Base-by-base conservation (phyloP, 2,113 vertebrate species). In the Capreolus pygargus region DNA sequence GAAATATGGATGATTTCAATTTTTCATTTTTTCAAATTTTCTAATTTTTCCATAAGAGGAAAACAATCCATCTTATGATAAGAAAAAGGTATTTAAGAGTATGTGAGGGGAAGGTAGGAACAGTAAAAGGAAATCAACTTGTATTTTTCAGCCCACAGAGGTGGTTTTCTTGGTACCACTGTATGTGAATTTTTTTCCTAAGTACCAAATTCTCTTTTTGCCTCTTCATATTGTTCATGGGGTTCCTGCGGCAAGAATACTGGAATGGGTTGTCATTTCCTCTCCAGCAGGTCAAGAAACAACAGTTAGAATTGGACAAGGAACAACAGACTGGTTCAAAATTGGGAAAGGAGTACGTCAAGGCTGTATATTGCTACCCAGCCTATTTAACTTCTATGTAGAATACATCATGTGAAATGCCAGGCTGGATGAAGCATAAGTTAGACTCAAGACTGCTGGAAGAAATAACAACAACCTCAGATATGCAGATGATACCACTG, bases 21-120 rank as follows among this genome's bases (percentile, higher is more conserved):
- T 30, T 83, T 23, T 90, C n/a, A 30, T 15, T 79, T 47, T 64
- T 90, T 58, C 10, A 0, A 60, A 82, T 33, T 61, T 81, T 96
- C 16, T 0, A 54, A 82, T 39, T 61, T 94, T 96, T 79, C 36
- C 47, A 67, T 39, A 54, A 95, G 28, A 21, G 64, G 19, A 58
- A 96, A 97, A 90, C 19, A 70, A 82, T n/a, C 52, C 81, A 52
- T 89, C 90, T 97, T 96, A 67, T 43, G 78, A 83, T n/a, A 36
- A 89, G 9, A 30, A 84, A 58, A 79, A 81, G 27, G 25, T 25
- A 88, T 36, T 39, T 91, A 87, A 78, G 39, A 93, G 86, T 21
- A 28, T 52, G 21, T 67, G 74, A 93, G 7, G 33, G 43, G 36
- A 55, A 82, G 7, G 5, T 47, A 1, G 16, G 23, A 67, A 15